Evolutionary conservation across 2,888 invertebrate genomes (phyloP).

Genomic region (Protodeltote pygarga): DNA sequence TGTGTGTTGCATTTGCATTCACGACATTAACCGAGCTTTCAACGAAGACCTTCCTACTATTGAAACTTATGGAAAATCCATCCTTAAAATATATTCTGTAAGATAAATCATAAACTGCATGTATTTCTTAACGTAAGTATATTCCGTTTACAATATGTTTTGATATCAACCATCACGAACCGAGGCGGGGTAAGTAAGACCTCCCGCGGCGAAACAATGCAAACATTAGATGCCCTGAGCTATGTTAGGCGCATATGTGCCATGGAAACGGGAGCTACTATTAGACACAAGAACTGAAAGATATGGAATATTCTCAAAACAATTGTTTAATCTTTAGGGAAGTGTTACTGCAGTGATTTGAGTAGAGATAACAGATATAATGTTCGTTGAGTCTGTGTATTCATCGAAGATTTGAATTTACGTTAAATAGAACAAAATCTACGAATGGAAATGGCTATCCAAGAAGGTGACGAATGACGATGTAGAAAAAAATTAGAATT

Average conservation of each 20-base stretch:
- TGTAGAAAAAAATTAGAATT: too few species aligned
- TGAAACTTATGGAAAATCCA: too few species aligned
- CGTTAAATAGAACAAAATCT: too few species aligned
- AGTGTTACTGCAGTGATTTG: background rate
- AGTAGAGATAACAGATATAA: background rate
- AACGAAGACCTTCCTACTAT: too few species aligned
- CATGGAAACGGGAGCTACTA: constrained; percentile 25
- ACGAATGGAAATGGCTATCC: too few species aligned
- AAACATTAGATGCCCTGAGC: constrained; percentile 29
- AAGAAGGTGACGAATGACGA: too few species aligned
- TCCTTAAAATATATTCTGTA: too few species aligned
- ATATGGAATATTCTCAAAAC: constrained; percentile 2
- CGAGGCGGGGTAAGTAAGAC: constrained; percentile 27
- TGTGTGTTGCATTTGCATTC: too few species aligned
- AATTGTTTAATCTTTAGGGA: background rate
- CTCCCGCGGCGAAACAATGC: constrained; percentile 36
- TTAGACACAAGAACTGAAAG: constrained; percentile 7
- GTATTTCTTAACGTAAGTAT: too few species aligned
- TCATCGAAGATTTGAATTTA: too few species aligned
- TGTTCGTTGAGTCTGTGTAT: background rate
- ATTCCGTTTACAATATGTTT: constrained; percentile 44
- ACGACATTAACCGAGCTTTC: too few species aligned
- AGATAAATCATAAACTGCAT: too few species aligned
- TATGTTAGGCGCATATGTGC: constrained; percentile 18
- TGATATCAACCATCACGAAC: constrained; percentile 47